Base-by-base conservation (phyloP, 1,140 invertebrate species). In the Drosophila murphyi region DNA sequence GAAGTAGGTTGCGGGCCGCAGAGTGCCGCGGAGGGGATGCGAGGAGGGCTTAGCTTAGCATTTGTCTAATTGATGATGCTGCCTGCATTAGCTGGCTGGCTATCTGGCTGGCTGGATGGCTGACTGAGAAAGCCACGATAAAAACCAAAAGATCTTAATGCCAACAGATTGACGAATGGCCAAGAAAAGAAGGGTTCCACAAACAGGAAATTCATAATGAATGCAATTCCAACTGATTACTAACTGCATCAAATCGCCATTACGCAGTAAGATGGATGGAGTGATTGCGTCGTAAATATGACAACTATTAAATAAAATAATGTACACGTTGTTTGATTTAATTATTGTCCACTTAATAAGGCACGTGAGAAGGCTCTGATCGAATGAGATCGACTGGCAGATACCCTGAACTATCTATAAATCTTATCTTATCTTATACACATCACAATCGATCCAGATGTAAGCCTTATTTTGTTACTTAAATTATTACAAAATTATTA, bases 61-160 rank as follows among this genome's bases (percentile, higher is more conserved):
- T 67, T 68, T 72, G 63, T 68, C 70, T 72, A 72, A 72, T 72
- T 72, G 47, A 68, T 57, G 70, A 54, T 67, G 69, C 43, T 57
- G 69, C 20, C 20, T 20, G 20, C 20, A 20, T 20, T 20, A 20
- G 20, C 20, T 20, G 20, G 20, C 20, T 20, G 20, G 12, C 12
- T 12, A 12, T 45, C 45, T 28, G 34, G 63, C 10, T 56, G 37
- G 32, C 20, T 20, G 20, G 20, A 20, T 20, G 20, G 5, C 8
- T 37, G 52, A 31, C 20, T 20, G 20, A 3, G 29, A 50, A 50
- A 6, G 47, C 5, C 35, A 41, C 10, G 45, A 72, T 67, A 72
- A 72, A 69, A 34, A n/a, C 4, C 3, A 29, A 60, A 50, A 72
- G 55, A 45, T 60, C 47, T 67, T 67, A 57, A 72, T 72, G 61